These are phyloP conservation scores for Plemyria rubiginata DNA, from an alignment of 2,888 invertebrate genomes.

Conservation along the genomic window DNA sequence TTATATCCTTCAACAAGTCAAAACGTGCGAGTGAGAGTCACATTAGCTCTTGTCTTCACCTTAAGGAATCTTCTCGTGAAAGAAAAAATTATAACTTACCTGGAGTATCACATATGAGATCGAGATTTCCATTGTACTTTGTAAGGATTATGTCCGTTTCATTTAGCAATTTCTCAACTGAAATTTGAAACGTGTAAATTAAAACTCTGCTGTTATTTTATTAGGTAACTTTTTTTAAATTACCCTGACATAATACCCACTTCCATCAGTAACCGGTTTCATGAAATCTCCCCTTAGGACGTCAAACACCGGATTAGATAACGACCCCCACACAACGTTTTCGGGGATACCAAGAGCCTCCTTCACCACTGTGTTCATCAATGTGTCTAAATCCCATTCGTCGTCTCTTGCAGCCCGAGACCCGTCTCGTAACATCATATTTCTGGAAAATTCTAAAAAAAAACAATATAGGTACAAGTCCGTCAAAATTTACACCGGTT, in stretches of 20 bases:
- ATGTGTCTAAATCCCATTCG: constrained; percentile 59
- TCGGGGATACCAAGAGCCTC: constrained; percentile 87
- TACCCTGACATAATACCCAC: constrained; percentile 49
- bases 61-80: not conserved
- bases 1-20: too few species aligned
- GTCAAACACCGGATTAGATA: constrained; percentile 85
- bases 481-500: too few species aligned
- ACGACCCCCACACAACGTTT: constrained; percentile 87
- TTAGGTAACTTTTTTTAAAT: not conserved
- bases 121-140: constrained; percentile 92
- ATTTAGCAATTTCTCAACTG: constrained; percentile 89
- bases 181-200: constrained; percentile 40
- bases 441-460: constrained; percentile 61
- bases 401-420: constrained; percentile 50
- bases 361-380: constrained; percentile 91
- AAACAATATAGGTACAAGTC: not conserved
- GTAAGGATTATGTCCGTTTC: constrained; percentile 87
- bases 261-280: constrained; percentile 89
- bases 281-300: constrained; percentile 89
- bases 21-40: too few species aligned
- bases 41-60: too few species aligned
- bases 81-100: constrained; percentile 76
- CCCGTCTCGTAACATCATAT: constrained; percentile 64
- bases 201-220: constrained; percentile 4
- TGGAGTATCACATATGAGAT: constrained; percentile 93